Evolutionary conservation across 2,888 invertebrate genomes (phyloP).

Genomic region (Cheilosia pagana): DNA sequence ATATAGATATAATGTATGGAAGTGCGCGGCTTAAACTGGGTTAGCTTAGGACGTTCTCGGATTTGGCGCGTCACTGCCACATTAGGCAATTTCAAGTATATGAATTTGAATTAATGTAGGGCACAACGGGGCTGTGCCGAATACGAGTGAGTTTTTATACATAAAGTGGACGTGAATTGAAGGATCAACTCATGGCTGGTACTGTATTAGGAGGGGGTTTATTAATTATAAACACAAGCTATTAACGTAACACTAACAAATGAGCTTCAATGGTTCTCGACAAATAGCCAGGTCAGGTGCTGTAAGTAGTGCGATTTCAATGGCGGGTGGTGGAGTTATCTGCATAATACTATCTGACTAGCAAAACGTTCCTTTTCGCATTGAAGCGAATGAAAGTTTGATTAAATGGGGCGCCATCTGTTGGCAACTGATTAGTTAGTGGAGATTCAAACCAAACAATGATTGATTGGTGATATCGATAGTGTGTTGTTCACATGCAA

Average conservation of each 20-base stretch:
- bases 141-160: background rate
- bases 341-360: too few relatives aligned
- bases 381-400: too few relatives aligned
- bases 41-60: conserved; percentile 56
- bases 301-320: too few relatives aligned
- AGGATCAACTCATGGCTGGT: conserved; percentile 19
- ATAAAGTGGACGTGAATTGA: conserved; percentile 21
- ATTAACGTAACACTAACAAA: conserved; percentile 4
- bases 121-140: conserved; percentile 26
- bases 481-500: too few relatives aligned
- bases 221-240: conserved; percentile 50
- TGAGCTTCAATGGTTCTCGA: background rate
- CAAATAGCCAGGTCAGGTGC: too few relatives aligned
- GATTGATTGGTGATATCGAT: too few relatives aligned
- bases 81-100: conserved; percentile 69
- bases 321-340: too few relatives aligned
- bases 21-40: conserved; percentile 51
- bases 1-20: background rate
- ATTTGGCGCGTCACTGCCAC: conserved; percentile 72
- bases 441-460: too few relatives aligned
- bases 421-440: too few relatives aligned
- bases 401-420: too few relatives aligned
- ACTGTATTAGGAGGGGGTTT: background rate
- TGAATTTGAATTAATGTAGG: conserved; percentile 69
- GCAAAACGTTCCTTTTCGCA: too few relatives aligned